phyloP scores from a whole-genome alignment of 2,888 invertebrate genomes.

The Ophion ellenae region DNA sequence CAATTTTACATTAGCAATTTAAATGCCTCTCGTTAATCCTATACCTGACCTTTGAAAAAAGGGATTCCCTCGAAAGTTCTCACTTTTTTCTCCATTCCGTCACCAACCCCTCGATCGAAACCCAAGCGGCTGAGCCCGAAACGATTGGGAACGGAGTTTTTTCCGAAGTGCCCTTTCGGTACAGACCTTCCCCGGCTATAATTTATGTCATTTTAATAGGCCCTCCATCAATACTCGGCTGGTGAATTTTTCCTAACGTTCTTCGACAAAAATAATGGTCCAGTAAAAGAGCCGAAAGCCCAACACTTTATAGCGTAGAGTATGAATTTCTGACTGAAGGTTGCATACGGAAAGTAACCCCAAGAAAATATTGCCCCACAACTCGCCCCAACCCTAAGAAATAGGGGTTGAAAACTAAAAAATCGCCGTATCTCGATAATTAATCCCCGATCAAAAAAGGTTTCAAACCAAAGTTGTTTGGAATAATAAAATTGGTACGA shows the following conservation, averaged over 20 bases:
- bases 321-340: too few species aligned
- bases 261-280: not conserved
- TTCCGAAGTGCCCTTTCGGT: conserved; percentile 1
- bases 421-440: too few species aligned
- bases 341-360: too few species aligned
- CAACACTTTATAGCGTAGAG: too few species aligned
- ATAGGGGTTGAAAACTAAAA: too few species aligned
- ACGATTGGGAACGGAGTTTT: conserved; percentile 8
- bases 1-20: not conserved
- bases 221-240: not conserved
- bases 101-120: not conserved
- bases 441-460: too few species aligned
- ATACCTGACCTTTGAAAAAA: not conserved
- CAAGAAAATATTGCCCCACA: too few species aligned
- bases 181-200: not conserved
- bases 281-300: too few species aligned
- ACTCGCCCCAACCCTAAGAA: too few species aligned
- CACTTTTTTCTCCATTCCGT: not conserved
- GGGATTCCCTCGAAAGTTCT: conserved; percentile 1
- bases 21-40: not conserved
- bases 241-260: not conserved
- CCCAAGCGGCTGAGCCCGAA: conserved; percentile 16
- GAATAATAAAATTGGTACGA: too few species aligned
- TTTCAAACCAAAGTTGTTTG: too few species aligned
- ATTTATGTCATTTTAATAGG: conserved; percentile 11